Evolutionary conservation across 2,113 vertebrate genomes (phyloP).

Genomic region (Siniperca knerii): DNA sequence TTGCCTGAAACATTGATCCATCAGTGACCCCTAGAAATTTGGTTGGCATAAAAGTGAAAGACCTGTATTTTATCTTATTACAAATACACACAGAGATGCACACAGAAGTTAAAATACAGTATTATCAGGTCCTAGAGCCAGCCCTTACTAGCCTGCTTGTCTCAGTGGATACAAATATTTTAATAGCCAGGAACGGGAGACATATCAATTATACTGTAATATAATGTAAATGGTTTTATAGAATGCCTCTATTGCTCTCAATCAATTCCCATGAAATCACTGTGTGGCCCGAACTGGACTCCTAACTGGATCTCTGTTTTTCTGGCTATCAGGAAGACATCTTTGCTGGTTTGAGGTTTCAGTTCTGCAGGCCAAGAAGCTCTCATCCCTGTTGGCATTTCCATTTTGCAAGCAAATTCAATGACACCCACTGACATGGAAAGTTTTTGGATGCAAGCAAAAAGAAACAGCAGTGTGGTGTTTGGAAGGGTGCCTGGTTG

Average conservation of each 20-base stretch:
- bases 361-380: background rate
- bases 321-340: conserved; percentile 10
- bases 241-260: background rate
- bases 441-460: conserved; percentile 32
- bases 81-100: background rate
- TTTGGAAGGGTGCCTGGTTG: conserved; percentile 26
- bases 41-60: background rate
- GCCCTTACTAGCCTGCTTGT: background rate
- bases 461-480: conserved; percentile 33
- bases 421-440: conserved; percentile 26
- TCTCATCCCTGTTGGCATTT: conserved; percentile 13
- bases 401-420: conserved; percentile 33
- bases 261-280: background rate
- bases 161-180: background rate
- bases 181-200: background rate
- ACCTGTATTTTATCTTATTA: background rate
- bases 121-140: no score
- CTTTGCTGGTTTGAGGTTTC: background rate
- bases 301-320: background rate
- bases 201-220: background rate
- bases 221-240: background rate
- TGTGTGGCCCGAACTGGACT: conserved; percentile 4
- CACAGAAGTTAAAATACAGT: background rate
- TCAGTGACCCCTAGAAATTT: background rate
- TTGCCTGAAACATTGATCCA: background rate